Base-by-base conservation (phyloP, 2,113 vertebrate species). In the Hippocampus guttulatus region DNA sequence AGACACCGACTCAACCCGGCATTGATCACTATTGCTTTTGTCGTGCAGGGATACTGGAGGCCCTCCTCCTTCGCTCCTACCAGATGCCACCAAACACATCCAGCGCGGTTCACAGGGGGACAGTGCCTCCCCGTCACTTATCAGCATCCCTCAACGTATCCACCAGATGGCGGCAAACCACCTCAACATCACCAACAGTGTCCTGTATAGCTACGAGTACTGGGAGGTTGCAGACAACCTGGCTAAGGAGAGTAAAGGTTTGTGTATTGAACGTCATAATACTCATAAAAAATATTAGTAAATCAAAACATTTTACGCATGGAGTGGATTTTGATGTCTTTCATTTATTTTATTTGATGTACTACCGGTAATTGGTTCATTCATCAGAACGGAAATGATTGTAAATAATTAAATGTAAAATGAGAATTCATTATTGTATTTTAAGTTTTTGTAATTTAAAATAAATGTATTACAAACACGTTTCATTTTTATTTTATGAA, bases 161-260 rank as follows among this genome's bases (percentile, higher is more conserved):
- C 97, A 99, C 91, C 97, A 98, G 94, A 98, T 99, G 97, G 97
- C 97, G 2, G 96, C 96, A 90, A 98, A 97, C 64, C 97, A 99
- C 1, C 93, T 99, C 75, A 98, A 95, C 92, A 98, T 99, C 83
- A 99, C 97, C 88, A 99, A 98, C 91, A 95, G 96, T 89, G 96
- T 98, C 79, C 93, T 99, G 63, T 97, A 98, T 88, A 98, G 97
- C 87, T 98, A 98, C 2, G 96, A 99, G 88, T 98, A 98, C 91
- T 99, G 97, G 97, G 97, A 99, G 91, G 94, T 98, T 91, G 96
- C 97, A 4, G 97, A 99, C 89, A 97, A 93, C 87, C 92, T 99
- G 40, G 93, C 95, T 86, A 97, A 95, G 92, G 97, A 99, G 52
- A 98, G 97, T 81, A 93, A 94, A 94, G 97, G 97, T 98, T 38